phyloP scores from a whole-genome alignment of 2,113 vertebrate genomes.

The Oriolus oriolus region DNA sequence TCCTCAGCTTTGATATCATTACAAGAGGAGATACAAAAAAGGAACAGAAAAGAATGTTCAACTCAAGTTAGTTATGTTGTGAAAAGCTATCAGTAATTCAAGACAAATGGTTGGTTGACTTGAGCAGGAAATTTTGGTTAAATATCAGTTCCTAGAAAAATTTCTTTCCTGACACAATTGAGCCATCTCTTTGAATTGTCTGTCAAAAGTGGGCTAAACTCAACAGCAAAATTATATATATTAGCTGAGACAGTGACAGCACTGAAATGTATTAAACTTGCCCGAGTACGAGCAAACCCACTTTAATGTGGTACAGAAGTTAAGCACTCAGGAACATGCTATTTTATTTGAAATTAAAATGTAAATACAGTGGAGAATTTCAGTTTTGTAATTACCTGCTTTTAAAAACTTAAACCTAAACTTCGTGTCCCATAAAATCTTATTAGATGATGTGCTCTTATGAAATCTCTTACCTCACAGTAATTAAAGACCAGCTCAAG shows the following conservation, averaged over 20 bases:
- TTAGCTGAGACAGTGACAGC: background rate
- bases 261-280: background rate
- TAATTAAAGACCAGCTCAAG: background rate
- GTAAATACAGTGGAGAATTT: background rate
- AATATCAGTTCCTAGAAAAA: background rate
- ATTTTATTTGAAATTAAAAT: background rate
- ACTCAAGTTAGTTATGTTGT: background rate
- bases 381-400: background rate
- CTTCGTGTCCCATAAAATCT: background rate
- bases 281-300: background rate
- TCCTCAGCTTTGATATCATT: background rate
- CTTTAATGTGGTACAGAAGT: background rate
- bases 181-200: background rate
- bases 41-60: background rate
- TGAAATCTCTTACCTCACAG: rapidly evolving
- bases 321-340: background rate
- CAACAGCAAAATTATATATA: background rate
- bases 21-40: background rate
- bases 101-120: background rate
- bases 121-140: background rate
- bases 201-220: background rate
- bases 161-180: background rate
- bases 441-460: background rate
- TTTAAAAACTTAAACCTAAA: background rate
- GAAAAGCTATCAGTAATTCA: background rate